phyloP scores from a whole-genome alignment of 2,113 vertebrate genomes.

The Crotalus viridis region DNA sequence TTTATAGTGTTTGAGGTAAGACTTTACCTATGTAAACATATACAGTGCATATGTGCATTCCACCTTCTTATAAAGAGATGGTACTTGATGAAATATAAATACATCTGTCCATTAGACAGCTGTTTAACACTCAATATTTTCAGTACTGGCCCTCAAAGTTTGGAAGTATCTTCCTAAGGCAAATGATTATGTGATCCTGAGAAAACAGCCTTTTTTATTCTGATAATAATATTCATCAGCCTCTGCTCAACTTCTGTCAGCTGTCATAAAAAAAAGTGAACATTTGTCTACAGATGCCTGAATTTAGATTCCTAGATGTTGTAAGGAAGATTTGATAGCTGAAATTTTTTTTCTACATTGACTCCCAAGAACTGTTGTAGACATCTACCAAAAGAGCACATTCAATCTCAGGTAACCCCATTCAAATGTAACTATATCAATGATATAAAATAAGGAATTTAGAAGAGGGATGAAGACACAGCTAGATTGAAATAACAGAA shows the following conservation, averaged over 20 bases:
- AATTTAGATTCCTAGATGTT: not conserved
- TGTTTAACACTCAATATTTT: not conserved
- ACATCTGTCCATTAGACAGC: not conserved
- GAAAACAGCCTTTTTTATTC: not conserved
- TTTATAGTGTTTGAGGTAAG: not conserved
- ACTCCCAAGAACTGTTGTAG: not conserved
- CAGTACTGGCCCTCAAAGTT: not conserved
- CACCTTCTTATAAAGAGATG: not conserved
- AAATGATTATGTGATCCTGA: not conserved
- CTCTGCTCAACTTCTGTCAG: not conserved
- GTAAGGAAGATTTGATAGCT: not conserved
- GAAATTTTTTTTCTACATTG: not conserved
- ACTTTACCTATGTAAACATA: not conserved
- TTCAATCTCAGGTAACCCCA: not conserved
- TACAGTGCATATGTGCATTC: not conserved
- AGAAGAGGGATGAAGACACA: not conserved
- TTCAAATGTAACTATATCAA: not conserved
- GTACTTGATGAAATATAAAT: not conserved
- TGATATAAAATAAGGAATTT: not conserved
- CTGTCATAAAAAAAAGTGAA: not conserved
- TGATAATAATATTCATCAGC: not conserved
- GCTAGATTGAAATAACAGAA: not conserved
- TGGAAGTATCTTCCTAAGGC: not conserved
- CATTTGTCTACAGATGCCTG: not conserved
- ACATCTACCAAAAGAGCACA: not conserved